Conservation (phyloP, 2,797 vertebrate species). For the Halcyon smyrnensis region DNA sequence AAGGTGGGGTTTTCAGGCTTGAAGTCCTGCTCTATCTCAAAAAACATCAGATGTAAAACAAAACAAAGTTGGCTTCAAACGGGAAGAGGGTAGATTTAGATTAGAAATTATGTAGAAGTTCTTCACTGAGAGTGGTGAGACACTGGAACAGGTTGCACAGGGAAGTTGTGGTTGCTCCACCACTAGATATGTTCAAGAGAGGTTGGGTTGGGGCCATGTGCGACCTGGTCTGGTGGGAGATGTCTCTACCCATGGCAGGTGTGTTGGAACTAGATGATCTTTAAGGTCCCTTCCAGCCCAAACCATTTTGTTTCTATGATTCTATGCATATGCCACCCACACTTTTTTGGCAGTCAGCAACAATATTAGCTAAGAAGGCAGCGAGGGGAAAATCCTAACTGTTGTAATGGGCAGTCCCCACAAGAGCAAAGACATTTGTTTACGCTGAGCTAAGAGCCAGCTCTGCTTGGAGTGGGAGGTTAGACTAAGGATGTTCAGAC, state of each 20-base stretch:
- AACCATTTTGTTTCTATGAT: not conserved
- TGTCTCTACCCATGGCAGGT: no score
- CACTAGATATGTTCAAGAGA: no score
- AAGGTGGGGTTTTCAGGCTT: not conserved
- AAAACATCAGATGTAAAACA: not conserved
- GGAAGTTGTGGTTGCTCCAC: no score
- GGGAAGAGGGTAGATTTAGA: no score
- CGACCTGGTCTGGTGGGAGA: no score
- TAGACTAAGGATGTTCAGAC: not conserved
- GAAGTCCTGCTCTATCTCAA: not conserved
- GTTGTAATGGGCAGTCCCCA: not conserved
- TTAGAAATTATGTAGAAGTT: no score
- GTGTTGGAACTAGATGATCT: no score
- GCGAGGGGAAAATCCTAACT: not conserved
- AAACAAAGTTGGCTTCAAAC: not conserved
- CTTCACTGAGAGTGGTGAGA: no score
- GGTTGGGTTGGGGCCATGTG: no score
- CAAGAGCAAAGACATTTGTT: not conserved
- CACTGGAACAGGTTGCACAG: no score
- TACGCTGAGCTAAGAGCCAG: accelerated
- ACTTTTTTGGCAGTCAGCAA: not conserved
- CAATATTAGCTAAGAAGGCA: not conserved
- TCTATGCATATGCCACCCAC: not conserved
- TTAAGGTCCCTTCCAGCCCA: no score
- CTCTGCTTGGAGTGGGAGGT: not conserved